phyloP scores from a whole-genome alignment of 2,113 vertebrate species.

The Sisor rabdophorus region DNA sequence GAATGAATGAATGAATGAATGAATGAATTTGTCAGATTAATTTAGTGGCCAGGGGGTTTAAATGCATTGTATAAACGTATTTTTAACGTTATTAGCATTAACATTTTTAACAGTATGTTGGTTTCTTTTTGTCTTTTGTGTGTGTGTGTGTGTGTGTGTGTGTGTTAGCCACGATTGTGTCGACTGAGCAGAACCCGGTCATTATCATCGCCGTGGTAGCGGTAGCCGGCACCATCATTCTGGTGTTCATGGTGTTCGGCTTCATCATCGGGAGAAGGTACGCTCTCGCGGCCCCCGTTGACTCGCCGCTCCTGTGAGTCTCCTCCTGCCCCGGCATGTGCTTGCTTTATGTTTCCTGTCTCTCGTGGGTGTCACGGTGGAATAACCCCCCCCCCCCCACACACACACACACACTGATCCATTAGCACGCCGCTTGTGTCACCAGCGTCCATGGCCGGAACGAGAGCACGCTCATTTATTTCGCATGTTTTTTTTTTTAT shows the following conservation, averaged over 20 bases:
- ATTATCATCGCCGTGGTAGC: slow-evolving; percentile 98
- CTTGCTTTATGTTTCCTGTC: slow-evolving; percentile 64
- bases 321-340: slow-evolving; percentile 68
- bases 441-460: slow-evolving; percentile 22
- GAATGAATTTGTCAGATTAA: no score
- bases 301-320: slow-evolving; percentile 78
- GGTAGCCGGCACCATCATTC: slow-evolving; percentile 96
- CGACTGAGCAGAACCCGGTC: slow-evolving; percentile 96
- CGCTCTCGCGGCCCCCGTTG: slow-evolving; percentile 73
- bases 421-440: slow-evolving; percentile 42
- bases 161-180: slow-evolving; percentile 84
- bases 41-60: no score
- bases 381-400: no score
- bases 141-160: no score
- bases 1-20: no score
- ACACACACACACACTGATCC: slow-evolving; percentile 29
- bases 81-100: background rate
- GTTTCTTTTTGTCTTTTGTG: slow-evolving; percentile 26
- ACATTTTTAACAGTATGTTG: slow-evolving; percentile 3
- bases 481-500: slow-evolving; percentile 21
- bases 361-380: slow-evolving; percentile 60
- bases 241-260: slow-evolving; percentile 99
- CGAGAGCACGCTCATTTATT: slow-evolving; percentile 31
- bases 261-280: slow-evolving; percentile 99
- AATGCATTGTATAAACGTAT: no score